A percentile compares a stretch with the other conserved stretches of the same genome.
phyloP scores from a whole-genome alignment of 2,113 vertebrate species.

The Lophotis ruficrista region DNA sequence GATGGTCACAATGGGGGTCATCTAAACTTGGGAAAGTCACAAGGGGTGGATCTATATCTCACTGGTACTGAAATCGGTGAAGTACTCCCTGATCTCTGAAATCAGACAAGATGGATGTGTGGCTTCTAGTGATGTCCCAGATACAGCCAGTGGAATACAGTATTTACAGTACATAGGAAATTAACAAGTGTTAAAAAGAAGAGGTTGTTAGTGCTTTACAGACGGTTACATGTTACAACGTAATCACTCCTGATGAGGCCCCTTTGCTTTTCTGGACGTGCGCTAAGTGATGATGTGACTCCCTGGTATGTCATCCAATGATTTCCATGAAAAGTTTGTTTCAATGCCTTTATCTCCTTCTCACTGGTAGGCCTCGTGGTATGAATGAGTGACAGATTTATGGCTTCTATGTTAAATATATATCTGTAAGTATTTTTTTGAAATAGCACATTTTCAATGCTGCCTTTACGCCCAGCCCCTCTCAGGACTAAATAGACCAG shows the following conservation, averaged over 20 bases:
- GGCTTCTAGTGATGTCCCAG: not conserved
- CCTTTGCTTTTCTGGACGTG: not conserved
- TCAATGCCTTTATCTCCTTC: not conserved
- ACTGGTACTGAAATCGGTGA: not conserved
- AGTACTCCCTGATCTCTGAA: not conserved
- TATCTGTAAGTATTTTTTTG: not conserved
- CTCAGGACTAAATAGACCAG: not conserved
- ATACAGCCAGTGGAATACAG: not conserved
- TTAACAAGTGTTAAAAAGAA: not conserved
- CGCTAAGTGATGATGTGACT: not conserved
- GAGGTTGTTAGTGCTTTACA: not conserved
- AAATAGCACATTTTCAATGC: not conserved
- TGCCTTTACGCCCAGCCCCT: not conserved
- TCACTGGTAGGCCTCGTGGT: not conserved
- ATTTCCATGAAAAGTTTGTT: slow-evolving; percentile 7
- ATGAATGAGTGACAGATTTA: slow-evolving; percentile 23
- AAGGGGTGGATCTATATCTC: fast-evolving
- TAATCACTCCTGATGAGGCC: not conserved
- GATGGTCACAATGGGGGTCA: fast-evolving
- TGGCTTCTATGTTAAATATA: not conserved
- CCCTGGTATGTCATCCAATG: not conserved
- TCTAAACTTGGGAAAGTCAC: not conserved
- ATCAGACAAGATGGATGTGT: not conserved
- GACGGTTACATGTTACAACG: not conserved
- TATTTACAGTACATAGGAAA: not conserved